Base-by-base conservation (phyloP, 2,113 vertebrate species). In the Tyrannus savana region DNA sequence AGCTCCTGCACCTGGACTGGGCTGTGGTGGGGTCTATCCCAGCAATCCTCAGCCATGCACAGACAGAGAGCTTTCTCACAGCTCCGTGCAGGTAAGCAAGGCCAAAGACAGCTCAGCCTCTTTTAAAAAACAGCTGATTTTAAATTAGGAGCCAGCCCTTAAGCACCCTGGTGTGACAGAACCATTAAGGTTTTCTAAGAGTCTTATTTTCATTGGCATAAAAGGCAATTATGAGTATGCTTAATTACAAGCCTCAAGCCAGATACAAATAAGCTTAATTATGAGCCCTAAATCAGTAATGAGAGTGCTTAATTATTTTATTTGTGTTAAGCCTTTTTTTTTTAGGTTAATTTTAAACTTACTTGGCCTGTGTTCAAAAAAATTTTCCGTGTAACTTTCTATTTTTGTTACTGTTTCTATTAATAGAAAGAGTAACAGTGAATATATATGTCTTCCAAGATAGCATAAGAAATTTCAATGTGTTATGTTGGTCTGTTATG, bases 231-330 rank as follows among this genome's bases (percentile, higher is more conserved):
- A 88, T 53, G 88, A 66, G 30, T 88, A 66, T 62, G 59, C 19
- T 92, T 84, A 93, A 71, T 64, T 93, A 68, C 24, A 81, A 74
- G 39, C 62, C 52, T 85, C 50, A 94, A 91, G 47, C 90, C 82
- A 88, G 52, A 74, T 71, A 81, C 67, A 90, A 95, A 92, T 83
- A 84, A 77, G 52, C 42, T 86, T 93, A 86, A 94, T 91, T 96
- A 84, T 72, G 60, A 47, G 19, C 14, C 24, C 37, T 82, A 93
- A 69, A 84, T 79, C 85, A 68, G 33, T 90, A 93, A 93, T 75
- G 49, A 87, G n/a, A 30, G 62, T 39, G 37, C 23, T 91, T 90
- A 86, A 55, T 94, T 88, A 60, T 95, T 92, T 76, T 86, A 75
- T 91, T 95, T 94, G 37, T 72, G 47, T 18, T 92, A 72, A 90